phyloP scores from a whole-genome alignment of 2,113 vertebrate genomes.

The Phylloscopus trochilus region DNA sequence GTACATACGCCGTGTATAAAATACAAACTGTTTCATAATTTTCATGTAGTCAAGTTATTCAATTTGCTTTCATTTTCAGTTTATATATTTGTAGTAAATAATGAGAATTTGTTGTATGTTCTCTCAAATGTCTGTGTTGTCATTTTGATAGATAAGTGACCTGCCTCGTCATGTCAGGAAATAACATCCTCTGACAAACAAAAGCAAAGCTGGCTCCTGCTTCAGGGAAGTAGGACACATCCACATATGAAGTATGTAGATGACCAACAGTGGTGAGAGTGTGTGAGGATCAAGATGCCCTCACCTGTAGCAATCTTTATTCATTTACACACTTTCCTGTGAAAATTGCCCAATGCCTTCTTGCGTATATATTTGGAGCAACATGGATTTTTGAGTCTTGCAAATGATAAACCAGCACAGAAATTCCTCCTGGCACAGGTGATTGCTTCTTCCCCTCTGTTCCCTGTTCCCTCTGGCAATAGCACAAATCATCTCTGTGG shows the following conservation, averaged over 20 bases:
- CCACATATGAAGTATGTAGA: fast-evolving
- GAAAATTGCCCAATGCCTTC: background rate
- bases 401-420: background rate
- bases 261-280: background rate
- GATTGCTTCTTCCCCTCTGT: background rate
- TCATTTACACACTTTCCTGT: background rate
- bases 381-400: background rate
- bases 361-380: fast-evolving
- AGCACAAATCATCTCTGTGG: background rate
- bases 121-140: background rate
- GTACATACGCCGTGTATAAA: conserved; percentile 85
- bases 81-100: conserved; percentile 18
- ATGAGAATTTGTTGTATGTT: background rate
- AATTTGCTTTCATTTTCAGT: background rate
- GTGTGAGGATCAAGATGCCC: background rate
- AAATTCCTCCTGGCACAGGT: background rate
- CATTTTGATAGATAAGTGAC: background rate
- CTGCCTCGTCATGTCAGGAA: background rate
- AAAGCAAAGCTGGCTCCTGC: background rate
- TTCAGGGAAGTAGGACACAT: background rate
- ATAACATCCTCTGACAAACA: background rate
- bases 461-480: background rate
- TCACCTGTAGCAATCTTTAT: background rate
- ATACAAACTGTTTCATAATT: conserved; percentile 76
- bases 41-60: conserved; percentile 31